Percentiles rank a stretch among this genome's conserved stretches.
Conservation (phyloP, 2,888 invertebrate genomes). For the Amphiduros pacificus region DNA sequence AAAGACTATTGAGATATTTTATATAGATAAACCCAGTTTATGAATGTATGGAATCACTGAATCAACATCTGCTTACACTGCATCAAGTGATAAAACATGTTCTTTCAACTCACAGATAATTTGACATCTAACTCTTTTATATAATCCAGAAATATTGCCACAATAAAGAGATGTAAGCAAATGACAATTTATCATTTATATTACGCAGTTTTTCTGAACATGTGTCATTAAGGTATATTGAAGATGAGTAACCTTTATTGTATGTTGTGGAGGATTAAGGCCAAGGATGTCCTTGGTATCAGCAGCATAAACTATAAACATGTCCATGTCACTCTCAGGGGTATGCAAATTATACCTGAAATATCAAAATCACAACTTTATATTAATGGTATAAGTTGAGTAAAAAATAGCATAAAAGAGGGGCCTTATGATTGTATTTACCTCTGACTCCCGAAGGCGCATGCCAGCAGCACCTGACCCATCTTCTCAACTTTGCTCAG, state of each 20-base stretch:
- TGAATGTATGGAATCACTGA: too few relatives aligned
- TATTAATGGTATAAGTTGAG: background rate
- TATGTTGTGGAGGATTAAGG: constrained; percentile 44
- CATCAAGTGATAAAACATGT: too few relatives aligned
- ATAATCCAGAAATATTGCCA: too few relatives aligned
- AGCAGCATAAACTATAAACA: constrained; percentile 50
- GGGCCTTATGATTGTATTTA: too few relatives aligned
- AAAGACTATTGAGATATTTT: too few relatives aligned
- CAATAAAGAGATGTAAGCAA: too few relatives aligned
- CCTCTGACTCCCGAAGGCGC: constrained; percentile 54
- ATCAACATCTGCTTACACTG: too few relatives aligned
- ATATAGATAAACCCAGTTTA: too few relatives aligned
- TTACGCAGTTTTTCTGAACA: too few relatives aligned
- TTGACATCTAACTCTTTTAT: background rate
- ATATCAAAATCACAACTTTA: too few relatives aligned
- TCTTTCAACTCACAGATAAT: background rate
- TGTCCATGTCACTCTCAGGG: constrained; percentile 44
- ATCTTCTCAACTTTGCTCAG: constrained; percentile 40
- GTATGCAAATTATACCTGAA: constrained; percentile 45
- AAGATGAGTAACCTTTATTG: constrained; percentile 41
- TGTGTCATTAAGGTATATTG: too few relatives aligned
- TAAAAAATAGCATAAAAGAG: background rate
- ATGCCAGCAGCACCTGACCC: constrained; percentile 44
- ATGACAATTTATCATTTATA: too few relatives aligned
- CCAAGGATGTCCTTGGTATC: constrained; percentile 39